phyloP scores from a whole-genome alignment of 2,797 vertebrate genomes.

The Cossypha polioptera region DNA sequence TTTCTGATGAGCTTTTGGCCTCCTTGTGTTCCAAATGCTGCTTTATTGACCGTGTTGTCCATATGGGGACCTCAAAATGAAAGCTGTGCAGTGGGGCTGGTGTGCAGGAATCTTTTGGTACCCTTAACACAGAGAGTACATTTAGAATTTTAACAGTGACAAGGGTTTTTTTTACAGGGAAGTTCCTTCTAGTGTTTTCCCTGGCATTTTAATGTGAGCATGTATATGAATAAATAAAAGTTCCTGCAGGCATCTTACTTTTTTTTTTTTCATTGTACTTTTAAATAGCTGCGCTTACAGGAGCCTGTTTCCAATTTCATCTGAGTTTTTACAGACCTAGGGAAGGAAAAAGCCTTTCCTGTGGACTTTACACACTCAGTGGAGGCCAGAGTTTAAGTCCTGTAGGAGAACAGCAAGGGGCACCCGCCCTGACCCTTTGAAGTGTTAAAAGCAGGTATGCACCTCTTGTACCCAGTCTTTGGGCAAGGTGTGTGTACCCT shows the following conservation, averaged over 20 bases:
- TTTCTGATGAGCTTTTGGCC: conserved; percentile 6
- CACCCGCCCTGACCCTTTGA: background rate
- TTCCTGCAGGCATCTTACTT: background rate
- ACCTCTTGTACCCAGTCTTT: background rate
- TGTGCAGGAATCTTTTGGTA: background rate
- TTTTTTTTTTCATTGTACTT: background rate
- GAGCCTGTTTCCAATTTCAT: background rate
- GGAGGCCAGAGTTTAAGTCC: background rate
- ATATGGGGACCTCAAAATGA: background rate
- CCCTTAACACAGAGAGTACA: background rate
- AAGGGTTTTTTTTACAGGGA: background rate
- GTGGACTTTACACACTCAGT: background rate
- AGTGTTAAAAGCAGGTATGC: background rate
- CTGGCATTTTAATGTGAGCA: background rate
- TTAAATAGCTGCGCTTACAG: background rate
- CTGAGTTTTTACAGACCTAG: background rate
- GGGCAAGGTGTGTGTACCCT: background rate
- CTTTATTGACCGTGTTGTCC: background rate
- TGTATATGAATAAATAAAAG: conserved; percentile 20
- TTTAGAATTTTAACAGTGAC: background rate
- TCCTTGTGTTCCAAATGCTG: background rate
- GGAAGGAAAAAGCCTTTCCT: background rate
- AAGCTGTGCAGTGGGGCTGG: background rate
- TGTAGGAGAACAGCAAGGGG: background rate
- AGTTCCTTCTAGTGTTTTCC: background rate